These are phyloP conservation scores for Eledona agricola DNA, from an alignment of 2,888 invertebrate species.

Conservation along the genomic window DNA sequence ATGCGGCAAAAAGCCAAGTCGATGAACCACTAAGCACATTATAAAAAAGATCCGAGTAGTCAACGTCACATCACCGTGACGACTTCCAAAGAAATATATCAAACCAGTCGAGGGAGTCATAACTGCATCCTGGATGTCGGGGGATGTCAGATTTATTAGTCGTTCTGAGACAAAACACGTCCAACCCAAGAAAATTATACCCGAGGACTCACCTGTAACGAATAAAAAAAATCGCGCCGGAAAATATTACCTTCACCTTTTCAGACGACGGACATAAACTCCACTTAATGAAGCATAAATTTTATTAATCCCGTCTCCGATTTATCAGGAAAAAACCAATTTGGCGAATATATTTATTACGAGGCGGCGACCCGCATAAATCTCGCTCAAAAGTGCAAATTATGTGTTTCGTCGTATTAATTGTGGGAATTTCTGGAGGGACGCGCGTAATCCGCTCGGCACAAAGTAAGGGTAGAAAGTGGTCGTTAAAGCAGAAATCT, in stretches of 20 bases:
- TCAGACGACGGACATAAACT: slow-evolving; percentile 13
- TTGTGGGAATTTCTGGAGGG: slow-evolving; percentile 9
- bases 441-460: slow-evolving; percentile 17
- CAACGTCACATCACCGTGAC: slow-evolving; percentile 7
- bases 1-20: background rate
- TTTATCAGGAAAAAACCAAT: too few species aligned
- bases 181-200: slow-evolving; percentile 34
- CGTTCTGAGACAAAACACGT: slow-evolving; percentile 35
- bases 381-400: too few species aligned
- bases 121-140: slow-evolving; percentile 39
- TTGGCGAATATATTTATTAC: too few species aligned
- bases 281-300: slow-evolving; percentile 14
- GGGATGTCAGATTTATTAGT: slow-evolving; percentile 41
- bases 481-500: slow-evolving; percentile 16
- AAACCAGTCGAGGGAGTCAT: slow-evolving; percentile 40
- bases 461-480: slow-evolving; percentile 6
- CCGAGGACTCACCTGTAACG: slow-evolving; percentile 34
- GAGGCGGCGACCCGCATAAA: too few species aligned
- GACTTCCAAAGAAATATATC: slow-evolving; percentile 24
- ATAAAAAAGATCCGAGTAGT: background rate
- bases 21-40: slow-evolving; percentile 1
- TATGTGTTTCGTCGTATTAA: slow-evolving; percentile 13
- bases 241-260: slow-evolving; percentile 17
- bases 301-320: too few species aligned
- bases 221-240: slow-evolving; percentile 18